Evolutionary conservation across 2,797 vertebrate species (phyloP).

Genomic region (Spheniscus humboldti): DNA sequence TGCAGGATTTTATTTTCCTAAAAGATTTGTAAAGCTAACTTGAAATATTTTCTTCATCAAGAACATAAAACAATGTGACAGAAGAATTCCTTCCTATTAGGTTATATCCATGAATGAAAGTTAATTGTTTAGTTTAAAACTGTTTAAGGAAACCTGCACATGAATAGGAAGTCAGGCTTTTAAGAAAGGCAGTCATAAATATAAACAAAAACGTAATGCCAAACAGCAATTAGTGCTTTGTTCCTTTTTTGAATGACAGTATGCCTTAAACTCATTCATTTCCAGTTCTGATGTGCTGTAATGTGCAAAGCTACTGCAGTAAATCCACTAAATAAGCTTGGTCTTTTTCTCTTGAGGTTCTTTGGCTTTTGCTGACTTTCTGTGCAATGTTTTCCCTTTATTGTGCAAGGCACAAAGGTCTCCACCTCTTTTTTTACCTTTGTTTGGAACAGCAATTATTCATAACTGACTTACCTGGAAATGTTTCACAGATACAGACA

Average conservation of each 20-base stretch:
- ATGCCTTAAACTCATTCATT: not conserved
- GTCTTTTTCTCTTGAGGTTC: not conserved
- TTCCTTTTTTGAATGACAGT: constrained; percentile 55
- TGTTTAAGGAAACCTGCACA: constrained; percentile 48
- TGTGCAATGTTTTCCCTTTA: not conserved
- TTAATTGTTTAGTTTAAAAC: constrained; percentile 56
- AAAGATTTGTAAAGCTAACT: not conserved
- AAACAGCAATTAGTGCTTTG: constrained; percentile 60
- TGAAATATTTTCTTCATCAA: constrained; percentile 18
- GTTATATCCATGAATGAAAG: constrained; percentile 43
- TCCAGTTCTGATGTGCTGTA: constrained; percentile 48
- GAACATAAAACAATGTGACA: not conserved
- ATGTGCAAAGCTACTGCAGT: constrained; percentile 23
- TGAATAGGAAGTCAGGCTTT: constrained; percentile 60
- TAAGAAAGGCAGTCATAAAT: constrained; percentile 56
- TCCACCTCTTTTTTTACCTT: not conserved
- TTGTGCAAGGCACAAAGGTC: not conserved
- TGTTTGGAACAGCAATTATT: not conserved
- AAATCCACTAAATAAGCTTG: constrained; percentile 21
- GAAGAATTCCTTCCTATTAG: constrained; percentile 17
- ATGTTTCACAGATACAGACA: constrained; percentile 27
- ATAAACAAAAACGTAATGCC: constrained; percentile 52
- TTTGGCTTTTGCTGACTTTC: not conserved
- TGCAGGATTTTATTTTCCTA: not conserved
- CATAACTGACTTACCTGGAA: constrained; percentile 46